Evolutionary conservation across 2,888 invertebrate species (phyloP).

Genomic region (Rhingia campestris): DNA sequence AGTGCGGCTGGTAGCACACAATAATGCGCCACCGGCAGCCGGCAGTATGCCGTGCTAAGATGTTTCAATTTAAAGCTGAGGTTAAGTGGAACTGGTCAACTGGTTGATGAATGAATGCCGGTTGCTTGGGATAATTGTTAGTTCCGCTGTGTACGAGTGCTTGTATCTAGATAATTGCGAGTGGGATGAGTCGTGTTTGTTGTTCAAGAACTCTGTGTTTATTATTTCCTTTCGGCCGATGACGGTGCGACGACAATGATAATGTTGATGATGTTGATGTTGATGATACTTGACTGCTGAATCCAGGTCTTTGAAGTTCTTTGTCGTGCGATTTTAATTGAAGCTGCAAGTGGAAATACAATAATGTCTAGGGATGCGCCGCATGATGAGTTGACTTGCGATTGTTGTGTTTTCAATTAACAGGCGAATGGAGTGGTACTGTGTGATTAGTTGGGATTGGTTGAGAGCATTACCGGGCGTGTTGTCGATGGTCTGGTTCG

Average conservation of each 20-base stretch:
- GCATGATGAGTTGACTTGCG: constrained; percentile 21
- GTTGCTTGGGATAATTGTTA: constrained; percentile 63
- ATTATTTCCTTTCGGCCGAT: constrained; percentile 34
- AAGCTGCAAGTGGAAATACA: background rate
- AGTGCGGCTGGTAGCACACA: constrained; percentile 37
- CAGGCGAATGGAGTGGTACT: constrained; percentile 22
- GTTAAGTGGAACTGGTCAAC: constrained; percentile 71
- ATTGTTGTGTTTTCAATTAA: constrained; percentile 11
- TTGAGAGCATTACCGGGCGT: background rate
- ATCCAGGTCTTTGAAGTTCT: constrained; percentile 19
- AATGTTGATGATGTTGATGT: background rate
- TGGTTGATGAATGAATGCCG: constrained; percentile 52
- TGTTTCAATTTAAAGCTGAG: constrained; percentile 65
- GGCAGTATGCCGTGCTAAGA: constrained; percentile 43
- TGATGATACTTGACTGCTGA: constrained; percentile 13
- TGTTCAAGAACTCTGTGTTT: constrained; percentile 12
- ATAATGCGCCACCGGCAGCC: constrained; percentile 54
- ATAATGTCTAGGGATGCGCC: constrained; percentile 1
- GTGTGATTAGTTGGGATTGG: constrained; percentile 35
- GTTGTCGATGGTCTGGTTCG: no score
- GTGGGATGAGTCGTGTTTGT: constrained; percentile 48
- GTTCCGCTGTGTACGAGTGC: constrained; percentile 43
- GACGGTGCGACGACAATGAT: background rate
- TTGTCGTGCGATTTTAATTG: constrained; percentile 36
- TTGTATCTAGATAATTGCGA: constrained; percentile 38